Percentiles rank a stretch among this genome's conserved stretches.
Conservation (phyloP, 2,113 vertebrate species). For the Phylloscopus whistleri region DNA sequence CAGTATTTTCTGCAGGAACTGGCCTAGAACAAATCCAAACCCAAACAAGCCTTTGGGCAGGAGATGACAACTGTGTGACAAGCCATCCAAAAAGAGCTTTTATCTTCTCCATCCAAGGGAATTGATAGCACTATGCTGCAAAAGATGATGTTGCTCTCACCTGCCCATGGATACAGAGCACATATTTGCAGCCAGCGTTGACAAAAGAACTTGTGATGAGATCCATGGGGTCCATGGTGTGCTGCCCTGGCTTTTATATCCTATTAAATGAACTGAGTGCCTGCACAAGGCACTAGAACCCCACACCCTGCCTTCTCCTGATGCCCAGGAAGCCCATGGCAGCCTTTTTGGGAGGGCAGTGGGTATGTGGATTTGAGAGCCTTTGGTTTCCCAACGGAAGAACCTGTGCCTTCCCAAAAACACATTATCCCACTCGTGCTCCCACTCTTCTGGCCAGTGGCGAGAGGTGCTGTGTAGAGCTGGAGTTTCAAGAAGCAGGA, state of each 20-base stretch:
- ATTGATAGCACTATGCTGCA: neutral
- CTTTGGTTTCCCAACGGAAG: neutral
- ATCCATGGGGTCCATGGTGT: fast-evolving
- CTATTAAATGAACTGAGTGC: neutral
- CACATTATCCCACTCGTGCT: neutral
- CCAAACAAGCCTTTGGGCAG: neutral
- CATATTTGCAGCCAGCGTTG: neutral
- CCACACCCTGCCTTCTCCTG: neutral
- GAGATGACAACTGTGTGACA: neutral
- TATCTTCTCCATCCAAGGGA: neutral
- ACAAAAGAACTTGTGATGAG: neutral
- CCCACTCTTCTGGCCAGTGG: neutral
- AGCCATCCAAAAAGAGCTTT: neutral
- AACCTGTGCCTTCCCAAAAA: neutral
- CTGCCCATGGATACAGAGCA: neutral
- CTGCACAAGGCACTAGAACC: neutral
- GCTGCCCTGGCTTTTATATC: neutral
- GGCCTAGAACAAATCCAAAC: neutral
- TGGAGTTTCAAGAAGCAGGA: neutral
- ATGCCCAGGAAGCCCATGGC: neutral
- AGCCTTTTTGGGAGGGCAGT: too few species aligned
- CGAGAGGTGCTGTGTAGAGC: neutral
- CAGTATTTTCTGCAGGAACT: neutral
- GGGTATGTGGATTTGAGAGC: neutral
- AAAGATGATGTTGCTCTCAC: neutral